phyloP scores from a whole-genome alignment of 2,113 vertebrate genomes.

The Phaethornis superciliosus region DNA sequence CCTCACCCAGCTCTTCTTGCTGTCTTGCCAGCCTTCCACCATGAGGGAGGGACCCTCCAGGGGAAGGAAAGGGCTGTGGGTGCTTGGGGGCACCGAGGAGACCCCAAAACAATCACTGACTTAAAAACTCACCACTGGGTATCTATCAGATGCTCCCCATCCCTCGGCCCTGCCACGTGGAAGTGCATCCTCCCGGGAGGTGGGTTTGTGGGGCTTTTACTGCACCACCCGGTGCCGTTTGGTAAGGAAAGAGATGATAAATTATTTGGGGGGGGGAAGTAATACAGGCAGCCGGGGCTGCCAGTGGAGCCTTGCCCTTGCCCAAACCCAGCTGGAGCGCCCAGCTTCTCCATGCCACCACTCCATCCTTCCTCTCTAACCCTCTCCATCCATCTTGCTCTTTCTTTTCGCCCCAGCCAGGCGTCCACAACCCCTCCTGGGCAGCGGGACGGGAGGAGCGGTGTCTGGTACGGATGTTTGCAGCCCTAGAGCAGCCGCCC shows the following conservation, averaged over 20 bases:
- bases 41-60: not conserved
- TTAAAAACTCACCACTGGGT: not conserved
- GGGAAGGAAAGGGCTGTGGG: not conserved
- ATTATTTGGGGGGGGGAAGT: not conserved
- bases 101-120: not conserved
- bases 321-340: not conserved
- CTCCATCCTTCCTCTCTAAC: not conserved
- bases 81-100: not conserved
- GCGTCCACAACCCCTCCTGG: not conserved
- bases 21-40: not conserved
- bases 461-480: constrained; percentile 49
- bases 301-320: not conserved
- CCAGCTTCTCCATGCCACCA: not conserved
- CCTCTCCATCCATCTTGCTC: not conserved
- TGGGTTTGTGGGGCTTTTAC: not conserved
- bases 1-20: not conserved
- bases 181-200: not conserved
- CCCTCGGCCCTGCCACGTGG: not conserved
- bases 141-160: not conserved
- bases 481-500: constrained; percentile 35
- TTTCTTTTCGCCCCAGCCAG: constrained; percentile 47
- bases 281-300: not conserved
- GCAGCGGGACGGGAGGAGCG: constrained; percentile 27
- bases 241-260: not conserved
- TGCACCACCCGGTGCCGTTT: not conserved